phyloP scores from a whole-genome alignment of 2,888 invertebrate species.

The Leptopterna dolabrata region DNA sequence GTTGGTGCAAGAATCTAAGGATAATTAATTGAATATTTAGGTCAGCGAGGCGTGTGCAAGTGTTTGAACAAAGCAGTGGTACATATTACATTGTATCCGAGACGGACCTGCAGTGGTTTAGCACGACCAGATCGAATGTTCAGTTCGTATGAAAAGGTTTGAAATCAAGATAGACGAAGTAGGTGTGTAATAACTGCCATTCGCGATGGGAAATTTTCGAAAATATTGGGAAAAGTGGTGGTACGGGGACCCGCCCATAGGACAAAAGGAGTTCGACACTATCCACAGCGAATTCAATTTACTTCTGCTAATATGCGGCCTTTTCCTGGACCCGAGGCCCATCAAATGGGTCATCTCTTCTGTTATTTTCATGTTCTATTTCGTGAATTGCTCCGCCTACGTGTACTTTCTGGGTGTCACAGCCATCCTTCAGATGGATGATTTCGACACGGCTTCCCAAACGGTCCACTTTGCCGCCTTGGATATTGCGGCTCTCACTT shows the following conservation, averaged over 20 bases:
- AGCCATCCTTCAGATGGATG: background rate
- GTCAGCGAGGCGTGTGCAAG: background rate
- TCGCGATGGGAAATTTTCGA: background rate
- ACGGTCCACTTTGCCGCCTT: background rate
- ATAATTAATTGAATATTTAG: background rate
- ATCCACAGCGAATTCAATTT: background rate
- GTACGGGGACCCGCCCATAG: background rate
- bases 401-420: background rate
- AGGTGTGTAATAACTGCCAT: background rate
- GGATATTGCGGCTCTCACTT: background rate
- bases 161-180: too few relatives aligned
- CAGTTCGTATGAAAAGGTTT: too few relatives aligned
- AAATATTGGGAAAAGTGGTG: background rate
- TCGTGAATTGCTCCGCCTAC: background rate
- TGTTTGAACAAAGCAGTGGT: background rate
- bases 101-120: too few relatives aligned
- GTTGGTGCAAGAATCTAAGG: too few relatives aligned
- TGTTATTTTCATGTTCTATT: background rate
- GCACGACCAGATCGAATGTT: too few relatives aligned
- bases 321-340: background rate
- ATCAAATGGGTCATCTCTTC: background rate
- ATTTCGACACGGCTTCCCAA: constrained; percentile 1
- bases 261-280: background rate
- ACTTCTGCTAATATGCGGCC: background rate
- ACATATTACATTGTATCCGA: too few relatives aligned